Conservation (phyloP, 2,113 vertebrate genomes). For the Noctilio leporinus region DNA sequence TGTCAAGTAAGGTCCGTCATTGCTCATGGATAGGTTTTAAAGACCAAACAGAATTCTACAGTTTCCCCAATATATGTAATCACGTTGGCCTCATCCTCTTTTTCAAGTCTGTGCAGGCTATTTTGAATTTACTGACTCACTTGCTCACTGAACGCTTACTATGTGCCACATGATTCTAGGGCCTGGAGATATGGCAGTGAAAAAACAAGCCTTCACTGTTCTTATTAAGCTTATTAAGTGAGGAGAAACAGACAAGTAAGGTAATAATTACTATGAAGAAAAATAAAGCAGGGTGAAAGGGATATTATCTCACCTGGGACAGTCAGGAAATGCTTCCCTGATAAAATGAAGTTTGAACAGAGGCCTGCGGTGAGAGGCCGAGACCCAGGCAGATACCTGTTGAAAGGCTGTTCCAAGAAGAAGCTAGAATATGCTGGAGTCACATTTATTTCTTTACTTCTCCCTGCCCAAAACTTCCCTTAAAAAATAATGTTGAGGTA, state of each 20-base stretch:
- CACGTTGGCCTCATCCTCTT: neutral
- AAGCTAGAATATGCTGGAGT: neutral
- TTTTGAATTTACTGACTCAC: neutral
- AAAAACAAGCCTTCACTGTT: neutral
- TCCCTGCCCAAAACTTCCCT: neutral
- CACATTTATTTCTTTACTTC: neutral
- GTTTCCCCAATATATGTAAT: neutral
- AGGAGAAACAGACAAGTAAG: neutral
- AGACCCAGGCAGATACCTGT: neutral
- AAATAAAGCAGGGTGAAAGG: neutral
- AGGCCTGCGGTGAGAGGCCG: neutral
- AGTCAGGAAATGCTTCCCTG: neutral
- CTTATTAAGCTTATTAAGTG: neutral
- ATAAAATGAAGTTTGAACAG: neutral
- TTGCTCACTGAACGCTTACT: neutral
- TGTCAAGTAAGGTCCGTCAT: neutral
- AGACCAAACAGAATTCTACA: neutral
- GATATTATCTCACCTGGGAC: neutral
- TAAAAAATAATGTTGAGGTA: neutral
- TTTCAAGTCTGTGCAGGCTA: neutral
- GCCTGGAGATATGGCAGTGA: neutral
- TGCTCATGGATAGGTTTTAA: neutral
- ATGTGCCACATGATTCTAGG: neutral
- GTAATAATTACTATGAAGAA: neutral
- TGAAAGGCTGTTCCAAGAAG: neutral